Evolutionary conservation across 2,888 invertebrate species (phyloP).

Genomic region (Rhorus exstirpatorius): DNA sequence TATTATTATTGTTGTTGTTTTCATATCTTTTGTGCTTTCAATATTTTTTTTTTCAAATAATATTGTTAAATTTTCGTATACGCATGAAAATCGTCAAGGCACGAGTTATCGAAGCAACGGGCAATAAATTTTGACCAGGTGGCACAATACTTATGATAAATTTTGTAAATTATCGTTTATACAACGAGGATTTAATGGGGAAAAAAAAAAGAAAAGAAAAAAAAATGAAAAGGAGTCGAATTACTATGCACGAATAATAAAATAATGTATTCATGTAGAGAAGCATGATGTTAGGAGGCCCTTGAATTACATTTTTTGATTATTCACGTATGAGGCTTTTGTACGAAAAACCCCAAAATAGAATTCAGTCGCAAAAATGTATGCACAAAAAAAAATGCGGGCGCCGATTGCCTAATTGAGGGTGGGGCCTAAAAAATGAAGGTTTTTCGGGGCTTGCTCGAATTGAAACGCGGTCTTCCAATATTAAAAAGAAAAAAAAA

Average conservation of each 20-base stretch:
- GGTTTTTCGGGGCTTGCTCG: slow-evolving; percentile 71
- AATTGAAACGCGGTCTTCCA: slow-evolving; percentile 81
- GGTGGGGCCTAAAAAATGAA: slow-evolving; percentile 73
- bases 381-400: slow-evolving; percentile 1
- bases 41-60: too few species aligned
- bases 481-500: slow-evolving; percentile 50
- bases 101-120: slow-evolving; percentile 20
- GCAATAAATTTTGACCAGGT: slow-evolving; percentile 68
- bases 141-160: slow-evolving; percentile 77
- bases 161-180: slow-evolving; percentile 81
- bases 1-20: too few species aligned
- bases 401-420: slow-evolving; percentile 49
- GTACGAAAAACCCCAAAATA: slow-evolving; percentile 33
- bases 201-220: slow-evolving; percentile 1
- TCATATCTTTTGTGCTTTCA: too few species aligned
- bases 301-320: slow-evolving; percentile 2
- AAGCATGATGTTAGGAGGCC: slow-evolving; percentile 1
- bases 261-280: slow-evolving; percentile 16
- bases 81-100: too few species aligned
- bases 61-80: too few species aligned
- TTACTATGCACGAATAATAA: slow-evolving; percentile 34
- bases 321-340: slow-evolving; percentile 64
- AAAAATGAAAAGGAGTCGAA: slow-evolving; percentile 50
- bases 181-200: slow-evolving; percentile 64
- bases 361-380: slow-evolving; percentile 13